These are phyloP conservation scores for Stomorhina lunata DNA, from an alignment of 2,888 invertebrate species.

Conservation along the genomic window DNA sequence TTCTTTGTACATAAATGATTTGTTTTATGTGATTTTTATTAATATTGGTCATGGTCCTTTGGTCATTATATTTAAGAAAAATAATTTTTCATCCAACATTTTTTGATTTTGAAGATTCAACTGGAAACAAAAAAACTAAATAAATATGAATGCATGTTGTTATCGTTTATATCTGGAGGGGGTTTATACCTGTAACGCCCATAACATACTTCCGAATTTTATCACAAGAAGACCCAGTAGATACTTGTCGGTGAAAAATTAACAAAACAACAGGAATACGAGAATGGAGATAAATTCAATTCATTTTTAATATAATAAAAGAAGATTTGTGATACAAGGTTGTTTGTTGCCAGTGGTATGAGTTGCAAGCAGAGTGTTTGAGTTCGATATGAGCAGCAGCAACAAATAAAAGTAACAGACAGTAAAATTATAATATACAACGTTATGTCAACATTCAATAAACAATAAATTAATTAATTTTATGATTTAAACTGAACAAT, in stretches of 20 bases:
- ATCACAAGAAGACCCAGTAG: conserved; percentile 30
- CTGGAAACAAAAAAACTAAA: conserved; percentile 17
- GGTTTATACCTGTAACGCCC: conserved; percentile 64
- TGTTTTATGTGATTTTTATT: conserved; percentile 64
- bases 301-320: background rate
- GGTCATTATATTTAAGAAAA: conserved; percentile 48
- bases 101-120: conserved; percentile 33
- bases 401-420: background rate
- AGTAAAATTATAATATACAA: conserved; percentile 57
- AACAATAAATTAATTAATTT: conserved; percentile 66
- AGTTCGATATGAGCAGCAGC: too few species aligned
- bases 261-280: background rate
- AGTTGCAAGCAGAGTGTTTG: background rate
- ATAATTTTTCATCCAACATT: conserved; percentile 30
- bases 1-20: conserved; percentile 48
- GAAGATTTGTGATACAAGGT: conserved; percentile 34
- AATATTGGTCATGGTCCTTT: conserved; percentile 63
- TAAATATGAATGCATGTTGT: conserved; percentile 35
- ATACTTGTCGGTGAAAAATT: conserved; percentile 39
- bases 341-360: background rate
- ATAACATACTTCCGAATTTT: conserved; percentile 67
- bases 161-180: conserved; percentile 61
- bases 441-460: conserved; percentile 65
- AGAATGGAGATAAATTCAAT: background rate
- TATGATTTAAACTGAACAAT: conserved; percentile 54